These are phyloP conservation scores for Oeneis ivallda DNA, from an alignment of 2,888 invertebrate species.

Conservation along the genomic window DNA sequence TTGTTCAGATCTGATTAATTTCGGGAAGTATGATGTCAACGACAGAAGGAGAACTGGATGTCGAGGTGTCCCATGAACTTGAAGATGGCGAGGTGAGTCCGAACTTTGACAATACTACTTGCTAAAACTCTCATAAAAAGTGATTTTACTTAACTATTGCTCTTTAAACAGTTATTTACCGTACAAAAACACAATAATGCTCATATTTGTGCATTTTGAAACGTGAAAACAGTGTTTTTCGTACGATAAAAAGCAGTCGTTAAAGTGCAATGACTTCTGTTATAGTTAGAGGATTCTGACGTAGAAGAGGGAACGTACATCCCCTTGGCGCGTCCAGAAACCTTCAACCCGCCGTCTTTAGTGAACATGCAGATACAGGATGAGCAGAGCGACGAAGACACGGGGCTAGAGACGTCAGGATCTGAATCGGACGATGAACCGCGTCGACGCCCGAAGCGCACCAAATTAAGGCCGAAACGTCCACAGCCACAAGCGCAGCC, in stretches of 20 bases:
- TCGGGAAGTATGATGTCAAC: slow-evolving; percentile 72
- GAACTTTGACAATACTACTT: slow-evolving; percentile 20
- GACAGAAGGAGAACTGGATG: slow-evolving; percentile 83
- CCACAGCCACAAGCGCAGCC: slow-evolving; percentile 56
- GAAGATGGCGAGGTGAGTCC: slow-evolving; percentile 85
- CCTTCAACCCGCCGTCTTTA: slow-evolving; percentile 75
- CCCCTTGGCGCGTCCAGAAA: slow-evolving; percentile 80
- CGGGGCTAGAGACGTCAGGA: slow-evolving; percentile 73
- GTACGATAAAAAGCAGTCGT: neutral
- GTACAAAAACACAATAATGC: neutral
- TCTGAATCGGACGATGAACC: slow-evolving; percentile 84
- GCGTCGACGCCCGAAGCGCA: slow-evolving; percentile 76
- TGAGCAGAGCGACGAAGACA: slow-evolving; percentile 82
- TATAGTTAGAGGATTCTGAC: slow-evolving; percentile 76
- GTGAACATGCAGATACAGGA: slow-evolving; percentile 81
- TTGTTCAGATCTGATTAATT: slow-evolving; percentile 45
- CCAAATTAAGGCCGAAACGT: slow-evolving; percentile 66
- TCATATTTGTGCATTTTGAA: neutral
- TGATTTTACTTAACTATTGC: slow-evolving; percentile 17
- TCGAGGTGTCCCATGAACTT: slow-evolving; percentile 82
- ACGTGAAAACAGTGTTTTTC: neutral
- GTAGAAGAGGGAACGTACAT: slow-evolving; percentile 80
- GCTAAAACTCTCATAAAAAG: slow-evolving; percentile 15
- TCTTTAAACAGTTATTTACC: slow-evolving; percentile 21
- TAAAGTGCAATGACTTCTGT: slow-evolving; percentile 29